Percentiles rank a stretch among this genome's conserved stretches.
Conservation (phyloP, 2,113 vertebrate species). For the Trochalopteron elliotii region DNA sequence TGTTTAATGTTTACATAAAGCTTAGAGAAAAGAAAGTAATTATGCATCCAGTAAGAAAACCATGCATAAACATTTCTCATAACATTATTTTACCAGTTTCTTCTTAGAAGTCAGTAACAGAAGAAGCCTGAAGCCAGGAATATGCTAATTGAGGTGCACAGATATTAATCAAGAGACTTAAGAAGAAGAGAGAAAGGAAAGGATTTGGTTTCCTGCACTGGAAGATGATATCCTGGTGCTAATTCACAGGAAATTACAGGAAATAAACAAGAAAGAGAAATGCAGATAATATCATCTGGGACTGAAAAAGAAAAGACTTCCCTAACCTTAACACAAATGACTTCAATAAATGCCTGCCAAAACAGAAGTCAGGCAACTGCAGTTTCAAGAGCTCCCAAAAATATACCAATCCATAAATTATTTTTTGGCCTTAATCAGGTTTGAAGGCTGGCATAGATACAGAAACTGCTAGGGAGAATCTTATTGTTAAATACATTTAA, state of each 20-base stretch:
- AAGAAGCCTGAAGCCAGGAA: neutral
- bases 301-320: neutral
- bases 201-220: neutral
- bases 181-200: neutral
- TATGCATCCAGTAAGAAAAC: neutral
- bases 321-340: neutral
- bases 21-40: neutral
- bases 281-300: neutral
- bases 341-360: neutral
- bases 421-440: neutral
- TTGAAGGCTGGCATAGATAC: neutral
- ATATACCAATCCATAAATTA: neutral
- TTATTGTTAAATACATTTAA: neutral
- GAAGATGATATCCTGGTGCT: neutral
- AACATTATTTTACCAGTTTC: neutral
- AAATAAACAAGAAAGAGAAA: neutral
- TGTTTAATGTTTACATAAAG: slow-evolving; percentile 6
- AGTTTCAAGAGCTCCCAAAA: neutral
- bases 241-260: neutral
- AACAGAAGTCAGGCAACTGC: neutral
- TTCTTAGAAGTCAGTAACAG: neutral
- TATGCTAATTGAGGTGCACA: neutral
- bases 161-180: neutral
- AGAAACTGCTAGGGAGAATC: neutral
- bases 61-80: neutral